These are phyloP conservation scores for Paratilapia polleni DNA, from an alignment of 2,113 vertebrate genomes.

Conservation along the genomic window DNA sequence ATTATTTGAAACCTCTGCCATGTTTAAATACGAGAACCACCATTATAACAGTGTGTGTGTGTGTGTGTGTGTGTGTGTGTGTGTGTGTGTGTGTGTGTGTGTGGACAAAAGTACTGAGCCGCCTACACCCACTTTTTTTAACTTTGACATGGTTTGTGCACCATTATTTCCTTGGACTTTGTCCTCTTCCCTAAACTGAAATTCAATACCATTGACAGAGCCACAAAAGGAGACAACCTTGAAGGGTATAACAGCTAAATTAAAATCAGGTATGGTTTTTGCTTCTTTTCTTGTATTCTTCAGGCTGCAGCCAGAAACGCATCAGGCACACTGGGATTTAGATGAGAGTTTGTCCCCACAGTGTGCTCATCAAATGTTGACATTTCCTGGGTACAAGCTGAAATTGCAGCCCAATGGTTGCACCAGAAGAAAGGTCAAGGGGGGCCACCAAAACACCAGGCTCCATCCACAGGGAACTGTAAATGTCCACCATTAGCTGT, in stretches of 20 bases:
- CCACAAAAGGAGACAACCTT: neutral
- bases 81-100: no score
- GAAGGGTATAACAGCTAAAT: neutral
- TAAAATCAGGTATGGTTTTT: neutral
- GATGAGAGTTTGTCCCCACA: neutral
- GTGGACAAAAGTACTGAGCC: no score
- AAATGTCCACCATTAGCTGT: constrained; percentile 12
- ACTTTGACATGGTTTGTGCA: no score
- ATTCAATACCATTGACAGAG: neutral
- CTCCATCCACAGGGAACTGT: neutral
- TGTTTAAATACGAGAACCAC: no score
- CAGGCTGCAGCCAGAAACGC: neutral
- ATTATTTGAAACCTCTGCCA: no score
- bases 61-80: no score
- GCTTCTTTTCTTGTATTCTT: neutral
- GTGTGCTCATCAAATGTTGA: constrained; percentile 2
- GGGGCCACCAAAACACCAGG: neutral
- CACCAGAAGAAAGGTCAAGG: constrained; percentile 1
- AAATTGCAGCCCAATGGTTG: neutral
- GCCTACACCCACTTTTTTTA: no score
- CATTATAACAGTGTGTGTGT: no score
- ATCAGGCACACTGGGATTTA: neutral
- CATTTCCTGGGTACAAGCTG: constrained; percentile 1
- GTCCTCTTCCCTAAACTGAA: neutral
- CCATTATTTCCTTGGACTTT: neutral